These are phyloP conservation scores for Zootoca vivipara DNA, from an alignment of 2,113 vertebrate species.

Conservation along the genomic window DNA sequence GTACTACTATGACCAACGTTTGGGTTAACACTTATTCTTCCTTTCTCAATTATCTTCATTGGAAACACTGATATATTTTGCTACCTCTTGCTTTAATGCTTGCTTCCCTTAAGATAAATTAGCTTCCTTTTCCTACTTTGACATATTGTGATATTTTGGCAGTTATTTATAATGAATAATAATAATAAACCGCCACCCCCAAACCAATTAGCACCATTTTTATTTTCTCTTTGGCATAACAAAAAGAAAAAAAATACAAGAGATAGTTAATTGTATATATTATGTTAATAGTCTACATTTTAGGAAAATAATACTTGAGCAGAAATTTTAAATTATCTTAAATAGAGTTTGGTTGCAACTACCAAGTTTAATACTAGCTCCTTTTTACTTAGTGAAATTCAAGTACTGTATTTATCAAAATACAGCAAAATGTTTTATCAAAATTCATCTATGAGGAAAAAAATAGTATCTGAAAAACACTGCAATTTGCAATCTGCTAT, in stretches of 20 bases:
- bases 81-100: slow-evolving; percentile 6
- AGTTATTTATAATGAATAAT: slow-evolving; percentile 21
- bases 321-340: slow-evolving; percentile 6
- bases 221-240: slow-evolving; percentile 28
- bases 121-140: slow-evolving; percentile 26
- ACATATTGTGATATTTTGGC: slow-evolving; percentile 5
- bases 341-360: neutral
- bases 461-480: slow-evolving; percentile 34
- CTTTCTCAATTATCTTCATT: slow-evolving; percentile 53
- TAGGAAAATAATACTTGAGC: neutral
- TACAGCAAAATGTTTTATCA: slow-evolving; percentile 17
- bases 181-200: neutral
- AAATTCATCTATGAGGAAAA: neutral
- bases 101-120: slow-evolving; percentile 46
- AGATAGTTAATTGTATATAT: neutral
- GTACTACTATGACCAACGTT: neutral
- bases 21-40: slow-evolving; percentile 26
- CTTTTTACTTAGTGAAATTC: neutral
- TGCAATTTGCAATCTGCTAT: slow-evolving; percentile 6
- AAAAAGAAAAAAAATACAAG: slow-evolving; percentile 31
- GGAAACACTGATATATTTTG: slow-evolving; percentile 27
- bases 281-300: neutral
- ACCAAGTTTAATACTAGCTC: neutral
- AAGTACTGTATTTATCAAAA: slow-evolving; percentile 30
- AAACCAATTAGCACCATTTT: slow-evolving; percentile 25